Conservation (phyloP, 2,113 vertebrate species). For the Daboia siamensis region DNA sequence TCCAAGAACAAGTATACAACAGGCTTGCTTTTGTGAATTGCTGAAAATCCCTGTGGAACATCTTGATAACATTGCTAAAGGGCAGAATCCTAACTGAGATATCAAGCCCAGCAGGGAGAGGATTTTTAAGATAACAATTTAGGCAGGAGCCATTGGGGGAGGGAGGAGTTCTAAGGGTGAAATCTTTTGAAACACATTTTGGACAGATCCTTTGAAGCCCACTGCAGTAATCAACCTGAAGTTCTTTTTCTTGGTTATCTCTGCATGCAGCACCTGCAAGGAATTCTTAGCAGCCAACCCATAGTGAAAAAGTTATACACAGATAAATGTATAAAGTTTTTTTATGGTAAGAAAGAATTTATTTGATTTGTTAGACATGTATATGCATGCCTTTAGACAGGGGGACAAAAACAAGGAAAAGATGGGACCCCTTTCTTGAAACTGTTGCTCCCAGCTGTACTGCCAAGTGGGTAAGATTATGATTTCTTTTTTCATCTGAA, state of each 20-base stretch:
- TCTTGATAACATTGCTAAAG: background rate
- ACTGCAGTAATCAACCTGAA: background rate
- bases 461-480: background rate
- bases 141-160: background rate
- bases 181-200: background rate
- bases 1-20: background rate
- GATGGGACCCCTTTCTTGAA: background rate
- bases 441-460: background rate
- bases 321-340: background rate
- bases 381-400: background rate
- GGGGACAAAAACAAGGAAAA: background rate
- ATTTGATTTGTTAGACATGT: background rate
- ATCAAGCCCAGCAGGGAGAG: background rate
- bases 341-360: background rate
- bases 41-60: background rate
- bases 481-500: background rate
- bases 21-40: background rate
- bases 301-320: background rate
- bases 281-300: background rate
- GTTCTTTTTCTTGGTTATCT: background rate
- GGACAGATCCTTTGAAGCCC: background rate
- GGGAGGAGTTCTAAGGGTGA: background rate
- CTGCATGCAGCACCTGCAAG: background rate
- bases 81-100: background rate
- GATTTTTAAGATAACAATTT: background rate